phyloP scores from a whole-genome alignment of 2,113 vertebrate species.

The Varanus komodoensis region DNA sequence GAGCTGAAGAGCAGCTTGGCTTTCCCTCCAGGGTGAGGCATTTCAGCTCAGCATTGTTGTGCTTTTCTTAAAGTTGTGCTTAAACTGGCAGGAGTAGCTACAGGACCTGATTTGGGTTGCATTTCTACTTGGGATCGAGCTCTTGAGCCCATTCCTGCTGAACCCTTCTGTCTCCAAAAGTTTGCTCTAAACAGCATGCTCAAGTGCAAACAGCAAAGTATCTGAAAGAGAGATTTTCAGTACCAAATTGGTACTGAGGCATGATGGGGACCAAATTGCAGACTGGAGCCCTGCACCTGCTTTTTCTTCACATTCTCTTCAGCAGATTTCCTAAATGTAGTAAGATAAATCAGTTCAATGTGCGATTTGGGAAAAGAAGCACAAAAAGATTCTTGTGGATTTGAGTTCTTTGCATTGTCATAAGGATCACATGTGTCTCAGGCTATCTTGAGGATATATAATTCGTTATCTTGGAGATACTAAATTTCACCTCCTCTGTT shows the following conservation, averaged over 20 bases:
- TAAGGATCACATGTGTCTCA: not conserved
- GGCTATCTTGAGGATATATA: not conserved
- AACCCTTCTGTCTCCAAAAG: not conserved
- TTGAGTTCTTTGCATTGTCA: not conserved
- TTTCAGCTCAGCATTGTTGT: not conserved
- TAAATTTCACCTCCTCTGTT: slow-evolving; percentile 34
- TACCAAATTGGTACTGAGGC: not conserved
- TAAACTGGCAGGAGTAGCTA: not conserved
- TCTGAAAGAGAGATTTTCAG: not conserved
- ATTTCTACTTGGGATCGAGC: not conserved
- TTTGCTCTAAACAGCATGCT: not conserved
- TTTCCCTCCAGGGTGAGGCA: not conserved
- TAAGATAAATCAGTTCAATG: not conserved
- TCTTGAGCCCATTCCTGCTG: not conserved
- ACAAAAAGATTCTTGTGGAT: not conserved
- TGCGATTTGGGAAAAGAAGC: not conserved
- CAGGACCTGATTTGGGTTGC: not conserved
- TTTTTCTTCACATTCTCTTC: not conserved
- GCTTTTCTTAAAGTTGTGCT: not conserved
- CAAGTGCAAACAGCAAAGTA: not conserved
- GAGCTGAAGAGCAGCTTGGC: no score
- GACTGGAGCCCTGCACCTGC: no score
- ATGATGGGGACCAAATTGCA: not conserved
- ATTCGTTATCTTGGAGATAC: not conserved
- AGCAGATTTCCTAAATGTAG: not conserved